Base-by-base conservation (phyloP, 2,113 vertebrate species). In the Paracyprichromis sp. region DNA sequence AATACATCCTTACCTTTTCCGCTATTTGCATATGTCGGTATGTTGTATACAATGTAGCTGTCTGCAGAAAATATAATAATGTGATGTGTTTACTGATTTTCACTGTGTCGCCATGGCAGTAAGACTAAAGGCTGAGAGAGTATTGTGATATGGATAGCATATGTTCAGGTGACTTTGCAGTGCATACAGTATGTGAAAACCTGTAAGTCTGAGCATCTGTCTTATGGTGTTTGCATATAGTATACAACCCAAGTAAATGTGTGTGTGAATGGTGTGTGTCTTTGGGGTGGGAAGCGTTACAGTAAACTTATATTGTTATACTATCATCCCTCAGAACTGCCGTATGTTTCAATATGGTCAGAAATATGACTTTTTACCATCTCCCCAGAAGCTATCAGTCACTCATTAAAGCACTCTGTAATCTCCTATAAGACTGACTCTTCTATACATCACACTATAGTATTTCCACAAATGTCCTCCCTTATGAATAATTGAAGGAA, bases 401-500 rank as follows among this genome's bases (percentile, higher is more conserved):
- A 86, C 78, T 87, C 50, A 81, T 90, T 89, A 89, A 90, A 87
- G 80, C 45, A 38, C 50, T 78, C 26, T 26, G 16, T 76, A 54
- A 85, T 87, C 57, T 52, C 26, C 52, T 59, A 61, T n/a, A 36
- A 43, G 13, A 34, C 50, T 40, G 57, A 59, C 29, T 88, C 82
- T 56, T 90, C 69, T 50, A 50, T 13, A 50, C 40, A 47, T 50
- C 52, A 26, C 73, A 66, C 83, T 86, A 79, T 38, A 84, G 84
- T 84, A 85, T 83, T 89, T 89, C 85, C 84, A 85, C 52, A 73
- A 85, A 87, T 50, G 90, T 88, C 43, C 63, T 86, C 69, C 47
- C n/a, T 29, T 38, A 85, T 95, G 86, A 95, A 94, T 95, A 92
- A 95, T 94, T 94, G 78, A 95, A 85, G 81, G 80, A 73, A 88